Percentiles rank a stretch among this genome's conserved stretches.
Conservation (phyloP, 2,888 invertebrate species). For the Lysandra bellargus region DNA sequence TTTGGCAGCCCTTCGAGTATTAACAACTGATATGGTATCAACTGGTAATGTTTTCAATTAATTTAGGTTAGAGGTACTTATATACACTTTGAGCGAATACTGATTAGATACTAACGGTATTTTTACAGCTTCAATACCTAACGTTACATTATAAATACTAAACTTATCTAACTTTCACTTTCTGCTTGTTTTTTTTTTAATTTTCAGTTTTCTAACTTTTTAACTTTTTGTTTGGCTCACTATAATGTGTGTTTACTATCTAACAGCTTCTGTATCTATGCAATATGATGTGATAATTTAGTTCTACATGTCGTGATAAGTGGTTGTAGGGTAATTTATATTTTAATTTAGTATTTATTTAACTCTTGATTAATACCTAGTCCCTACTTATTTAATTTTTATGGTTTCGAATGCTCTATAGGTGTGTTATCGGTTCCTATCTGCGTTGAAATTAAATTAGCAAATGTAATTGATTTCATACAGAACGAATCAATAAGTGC, state of each 20-base stretch:
- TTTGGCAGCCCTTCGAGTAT: slow-evolving; percentile 14
- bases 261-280: slow-evolving; percentile 2
- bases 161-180: slow-evolving; percentile 5
- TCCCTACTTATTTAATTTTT: not conserved
- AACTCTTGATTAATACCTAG: not conserved
- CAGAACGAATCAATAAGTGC: not conserved
- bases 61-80: slow-evolving; percentile 10
- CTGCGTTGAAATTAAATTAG: not conserved
- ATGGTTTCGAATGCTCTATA: not conserved
- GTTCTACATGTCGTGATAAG: not conserved
- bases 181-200: not conserved
- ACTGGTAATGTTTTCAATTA: slow-evolving; percentile 16
- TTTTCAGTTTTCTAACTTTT: slow-evolving; percentile 13
- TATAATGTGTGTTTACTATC: not conserved
- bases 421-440: not conserved
- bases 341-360: not conserved
- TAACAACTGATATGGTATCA: slow-evolving; percentile 14
- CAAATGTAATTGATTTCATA: not conserved
- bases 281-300: not conserved
- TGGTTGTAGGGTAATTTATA: not conserved
- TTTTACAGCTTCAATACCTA: not conserved
- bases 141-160: not conserved
- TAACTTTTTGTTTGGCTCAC: not conserved
- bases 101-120: not conserved
- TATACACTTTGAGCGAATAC: not conserved